Evolutionary conservation across 2,797 vertebrate genomes (phyloP).

Genomic region (Smutsia temminckii): DNA sequence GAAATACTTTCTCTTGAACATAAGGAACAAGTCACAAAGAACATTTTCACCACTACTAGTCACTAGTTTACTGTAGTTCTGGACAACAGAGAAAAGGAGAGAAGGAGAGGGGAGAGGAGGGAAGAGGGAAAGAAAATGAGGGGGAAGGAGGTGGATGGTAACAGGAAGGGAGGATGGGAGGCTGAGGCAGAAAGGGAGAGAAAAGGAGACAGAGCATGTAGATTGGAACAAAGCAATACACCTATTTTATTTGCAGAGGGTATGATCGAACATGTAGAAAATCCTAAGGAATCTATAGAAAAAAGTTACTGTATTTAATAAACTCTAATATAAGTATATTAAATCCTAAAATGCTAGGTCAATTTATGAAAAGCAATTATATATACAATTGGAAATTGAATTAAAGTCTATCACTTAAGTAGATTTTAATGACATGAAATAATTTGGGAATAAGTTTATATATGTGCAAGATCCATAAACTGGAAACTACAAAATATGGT

Average conservation of each 20-base stretch:
- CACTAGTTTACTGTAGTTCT: neutral
- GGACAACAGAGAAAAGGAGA: neutral
- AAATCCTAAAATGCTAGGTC: neutral
- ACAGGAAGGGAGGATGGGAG: neutral
- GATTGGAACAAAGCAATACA: neutral
- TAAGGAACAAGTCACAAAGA: neutral
- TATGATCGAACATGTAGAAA: neutral
- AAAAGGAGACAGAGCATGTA: neutral
- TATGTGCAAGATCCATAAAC: neutral
- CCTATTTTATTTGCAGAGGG: neutral
- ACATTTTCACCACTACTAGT: neutral
- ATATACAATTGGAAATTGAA: neutral
- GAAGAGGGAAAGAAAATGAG: too few relatives aligned
- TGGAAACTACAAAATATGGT: neutral
- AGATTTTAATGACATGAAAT: neutral
- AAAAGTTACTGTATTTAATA: neutral
- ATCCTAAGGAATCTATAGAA: neutral
- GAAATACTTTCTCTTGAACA: neutral
- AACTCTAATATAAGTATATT: neutral
- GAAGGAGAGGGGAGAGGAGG: rapidly evolving
- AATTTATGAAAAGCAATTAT: neutral
- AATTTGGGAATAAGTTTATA: neutral
- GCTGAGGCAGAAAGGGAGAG: neutral
- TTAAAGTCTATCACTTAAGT: neutral
- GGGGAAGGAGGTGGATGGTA: too few relatives aligned